Base-by-base conservation (phyloP, 1,140 invertebrate genomes). In the Reticulitermes speratus region DNA sequence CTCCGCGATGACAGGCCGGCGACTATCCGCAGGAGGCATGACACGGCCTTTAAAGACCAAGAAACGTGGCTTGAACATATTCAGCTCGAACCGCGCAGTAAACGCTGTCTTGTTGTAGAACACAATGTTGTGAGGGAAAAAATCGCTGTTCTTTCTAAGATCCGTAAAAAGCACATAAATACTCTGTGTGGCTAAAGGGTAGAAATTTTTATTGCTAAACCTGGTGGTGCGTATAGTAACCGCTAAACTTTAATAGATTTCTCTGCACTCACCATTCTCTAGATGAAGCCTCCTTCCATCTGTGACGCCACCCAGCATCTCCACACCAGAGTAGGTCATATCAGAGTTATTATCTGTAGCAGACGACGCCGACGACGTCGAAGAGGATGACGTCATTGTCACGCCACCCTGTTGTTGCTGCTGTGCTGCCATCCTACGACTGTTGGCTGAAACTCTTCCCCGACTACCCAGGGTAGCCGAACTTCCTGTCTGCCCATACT, bases 311-410 rank as follows among this genome's bases (percentile, higher is more conserved):
- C 65, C n/a, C 45, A 48, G 19, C 25, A 81, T 45, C n/a, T 83
- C 86, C 6, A 52, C 86, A 12, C 83, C 86, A 30, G 86, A 45
- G 83, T 86, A 86, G n/a, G 86, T 38, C 48, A 84, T 48, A 25
- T 86, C 86, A 16, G 55, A 84, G 30, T 69, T 65, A 44, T 86
- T 86, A 32, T 86, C 86, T 14, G 82, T 65, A 30, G 19, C 83
- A 21, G 82, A 84, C 14, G 86, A 86, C 30, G 81, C 83, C 38
- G 86, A 65, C 0, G 86, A 86, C 0, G 82, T 44, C 11, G 86
- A 59, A n/a, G 82, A 55, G 21, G 86, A 86, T 19, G 86, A 84
- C 38, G 86, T 83, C 82, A 86, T 32, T 23, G 82, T 32, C 14
- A 48, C 44, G 44, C 65, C 85, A 21, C 55, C 44, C 7, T 52